Evolutionary conservation across 2,113 vertebrate species (phyloP), one percentile per base, ranked within the genome.

Genomic region (Monopterus albus): DNA sequence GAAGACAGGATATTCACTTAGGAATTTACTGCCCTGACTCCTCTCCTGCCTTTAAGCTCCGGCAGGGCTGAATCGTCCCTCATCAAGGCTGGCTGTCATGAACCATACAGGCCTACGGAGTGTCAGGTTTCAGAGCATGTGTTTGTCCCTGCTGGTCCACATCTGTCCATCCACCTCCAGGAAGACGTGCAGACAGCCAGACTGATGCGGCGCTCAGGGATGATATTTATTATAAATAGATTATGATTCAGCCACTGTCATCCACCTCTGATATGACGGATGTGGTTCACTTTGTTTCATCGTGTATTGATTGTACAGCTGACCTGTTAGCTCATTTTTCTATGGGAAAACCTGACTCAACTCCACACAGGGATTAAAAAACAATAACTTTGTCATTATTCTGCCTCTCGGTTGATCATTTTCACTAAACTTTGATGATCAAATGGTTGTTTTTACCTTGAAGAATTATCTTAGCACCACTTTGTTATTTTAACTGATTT

Each of bases 1-100:
- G 36, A 25, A 65, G 79, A 85, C 88, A 88, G 86, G 86, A 89
- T 85, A 72, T 86, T 83, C 85, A 83, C 88, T 86, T 81, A 89
- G 78, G 42, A 81, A 4, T 79, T 79, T 53, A 67, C 67, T 43
- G 75, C 52, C 68, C 56, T 9, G 61, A 79, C 80, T 79, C 68
- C 60, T 74, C 66, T 49, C 58, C 50, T 64, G 53, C 79, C 65
- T 13, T 63, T 13, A 1, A 61, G 71, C 71, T 76, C 65, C 4
- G 35, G 52, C 14, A 5, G 36, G 18, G 62, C 68, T 25, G 62
- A 67, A 11, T 15, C 45, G 71, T 81, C 63, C 62, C 77, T 75
- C 70, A 63, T 49, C 39, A 5, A 40, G 52, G 23, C 38, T 55
- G 39, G 26, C 73, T 63, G 82, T 76, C 77, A 75, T 36, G 11